A percentile compares a stretch with the other conserved stretches of the same genome.
Evolutionary conservation across 2,888 invertebrate species (phyloP).

Genomic region (Xylota segnis): DNA sequence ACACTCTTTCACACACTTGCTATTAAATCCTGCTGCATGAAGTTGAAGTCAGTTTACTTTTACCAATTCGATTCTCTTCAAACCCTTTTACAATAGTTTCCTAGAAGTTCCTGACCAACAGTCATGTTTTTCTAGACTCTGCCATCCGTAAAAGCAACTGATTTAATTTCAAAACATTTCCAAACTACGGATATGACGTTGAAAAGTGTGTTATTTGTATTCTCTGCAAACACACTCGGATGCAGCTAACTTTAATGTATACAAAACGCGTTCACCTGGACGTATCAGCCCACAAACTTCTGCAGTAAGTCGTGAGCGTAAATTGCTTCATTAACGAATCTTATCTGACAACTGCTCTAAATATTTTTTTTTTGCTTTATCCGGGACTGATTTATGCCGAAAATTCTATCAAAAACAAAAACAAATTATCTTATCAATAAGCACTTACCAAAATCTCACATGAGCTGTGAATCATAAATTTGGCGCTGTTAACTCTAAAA

Average conservation of each 20-base stretch:
- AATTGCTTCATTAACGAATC: not conserved
- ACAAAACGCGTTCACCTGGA: not conserved
- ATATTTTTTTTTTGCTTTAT: not conserved
- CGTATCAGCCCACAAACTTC: not conserved
- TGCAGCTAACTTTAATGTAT: constrained; percentile 3
- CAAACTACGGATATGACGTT: not conserved
- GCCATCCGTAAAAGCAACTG: not conserved
- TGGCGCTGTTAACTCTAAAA: constrained; percentile 2
- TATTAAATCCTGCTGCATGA: too few relatives aligned
- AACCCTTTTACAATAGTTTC: too few relatives aligned
- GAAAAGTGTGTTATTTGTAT: not conserved
- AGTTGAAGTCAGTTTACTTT: too few relatives aligned
- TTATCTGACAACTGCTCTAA: not conserved
- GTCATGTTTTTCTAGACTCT: too few relatives aligned
- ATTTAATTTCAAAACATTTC: not conserved
- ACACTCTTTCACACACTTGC: too few relatives aligned
- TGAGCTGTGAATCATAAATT: constrained; percentile 12
- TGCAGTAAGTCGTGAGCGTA: not conserved
- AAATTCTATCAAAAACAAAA: not conserved
- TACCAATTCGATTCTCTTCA: too few relatives aligned
- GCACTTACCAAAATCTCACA: not conserved
- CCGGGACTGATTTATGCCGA: constrained; percentile 8
- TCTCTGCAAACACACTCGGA: not conserved
- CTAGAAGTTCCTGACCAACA: too few relatives aligned
- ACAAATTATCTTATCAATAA: constrained; percentile 28